A percentile compares a stretch with the other conserved stretches of the same genome.
phyloP scores from a whole-genome alignment of 2,113 vertebrate genomes.

The Neogale vison region DNA sequence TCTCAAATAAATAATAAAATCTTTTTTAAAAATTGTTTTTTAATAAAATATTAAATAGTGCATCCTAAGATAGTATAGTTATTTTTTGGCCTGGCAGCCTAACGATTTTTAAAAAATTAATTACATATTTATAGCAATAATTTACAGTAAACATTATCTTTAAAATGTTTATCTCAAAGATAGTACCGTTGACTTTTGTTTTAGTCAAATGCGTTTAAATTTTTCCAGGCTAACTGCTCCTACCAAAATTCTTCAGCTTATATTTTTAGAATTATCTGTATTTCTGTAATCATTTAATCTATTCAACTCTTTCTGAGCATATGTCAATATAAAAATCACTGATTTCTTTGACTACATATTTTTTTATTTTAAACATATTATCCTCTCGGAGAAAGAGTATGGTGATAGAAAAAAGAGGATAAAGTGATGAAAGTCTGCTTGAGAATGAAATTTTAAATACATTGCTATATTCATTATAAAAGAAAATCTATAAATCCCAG shows the following conservation, averaged over 20 bases:
- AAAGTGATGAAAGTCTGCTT: not conserved
- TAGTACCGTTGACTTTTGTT: not conserved
- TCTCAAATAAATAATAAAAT: too few species aligned
- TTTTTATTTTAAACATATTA: constrained; percentile 31
- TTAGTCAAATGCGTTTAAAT: not conserved
- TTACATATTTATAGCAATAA: not conserved
- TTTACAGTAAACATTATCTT: not conserved
- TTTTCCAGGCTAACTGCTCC: not conserved
- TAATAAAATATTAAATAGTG: constrained; percentile 2
- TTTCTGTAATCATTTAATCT: not conserved
- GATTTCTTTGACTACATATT: not conserved
- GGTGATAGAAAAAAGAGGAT: not conserved
- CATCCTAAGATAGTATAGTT: not conserved
- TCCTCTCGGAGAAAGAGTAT: not conserved
- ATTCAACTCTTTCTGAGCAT: not conserved
- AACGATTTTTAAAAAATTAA: not conserved
- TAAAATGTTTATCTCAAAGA: not conserved
- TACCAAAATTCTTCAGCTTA: not conserved
- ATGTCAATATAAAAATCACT: not conserved
- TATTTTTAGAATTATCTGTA: not conserved
- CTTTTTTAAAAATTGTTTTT: too few species aligned
- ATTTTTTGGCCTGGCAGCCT: not conserved
- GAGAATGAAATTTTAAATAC: not conserved
- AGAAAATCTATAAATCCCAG: not conserved
- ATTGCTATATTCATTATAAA: not conserved